phyloP scores from a whole-genome alignment of 2,113 vertebrate species.

The Oreochromis niloticus region DNA sequence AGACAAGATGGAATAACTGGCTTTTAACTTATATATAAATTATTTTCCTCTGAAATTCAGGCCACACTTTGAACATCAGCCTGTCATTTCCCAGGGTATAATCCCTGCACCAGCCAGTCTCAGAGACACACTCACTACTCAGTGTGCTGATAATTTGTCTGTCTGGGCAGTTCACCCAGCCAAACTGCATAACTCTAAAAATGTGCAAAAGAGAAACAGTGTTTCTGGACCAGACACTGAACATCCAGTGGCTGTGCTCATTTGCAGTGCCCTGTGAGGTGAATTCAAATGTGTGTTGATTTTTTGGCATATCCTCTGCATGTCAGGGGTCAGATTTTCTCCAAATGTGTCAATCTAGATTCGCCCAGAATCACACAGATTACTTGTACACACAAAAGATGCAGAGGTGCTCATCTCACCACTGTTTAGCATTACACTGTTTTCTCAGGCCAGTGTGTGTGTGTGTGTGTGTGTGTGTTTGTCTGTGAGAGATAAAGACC shows the following conservation, averaged over 20 bases:
- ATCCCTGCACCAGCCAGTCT: slow-evolving; percentile 39
- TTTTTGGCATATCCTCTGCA: not conserved
- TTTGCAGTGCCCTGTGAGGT: slow-evolving; percentile 13
- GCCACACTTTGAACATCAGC: not conserved
- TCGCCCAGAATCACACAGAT: not conserved
- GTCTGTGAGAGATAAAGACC: not conserved
- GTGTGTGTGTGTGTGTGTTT: not conserved
- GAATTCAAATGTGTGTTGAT: slow-evolving; percentile 15
- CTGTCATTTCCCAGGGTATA: slow-evolving; percentile 10
- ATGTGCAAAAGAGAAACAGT: not conserved
- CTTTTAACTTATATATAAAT: not conserved
- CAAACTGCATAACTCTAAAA: slow-evolving; percentile 32
- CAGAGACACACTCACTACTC: not conserved
- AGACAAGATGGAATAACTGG: not conserved
- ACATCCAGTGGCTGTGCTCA: not conserved
- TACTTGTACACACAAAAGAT: not conserved
- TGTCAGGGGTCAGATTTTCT: not conserved
- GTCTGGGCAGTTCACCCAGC: slow-evolving; percentile 12
- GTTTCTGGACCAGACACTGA: not conserved
- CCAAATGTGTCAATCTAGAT: not conserved
- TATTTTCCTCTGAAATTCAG: not conserved
- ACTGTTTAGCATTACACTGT: not conserved
- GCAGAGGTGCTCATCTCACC: not conserved
- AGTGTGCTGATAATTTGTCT: slow-evolving; percentile 21
- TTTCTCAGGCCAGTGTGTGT: not conserved